These are phyloP conservation scores for Oxycera nigricornis DNA, from an alignment of 2,888 invertebrate genomes.

Conservation along the genomic window DNA sequence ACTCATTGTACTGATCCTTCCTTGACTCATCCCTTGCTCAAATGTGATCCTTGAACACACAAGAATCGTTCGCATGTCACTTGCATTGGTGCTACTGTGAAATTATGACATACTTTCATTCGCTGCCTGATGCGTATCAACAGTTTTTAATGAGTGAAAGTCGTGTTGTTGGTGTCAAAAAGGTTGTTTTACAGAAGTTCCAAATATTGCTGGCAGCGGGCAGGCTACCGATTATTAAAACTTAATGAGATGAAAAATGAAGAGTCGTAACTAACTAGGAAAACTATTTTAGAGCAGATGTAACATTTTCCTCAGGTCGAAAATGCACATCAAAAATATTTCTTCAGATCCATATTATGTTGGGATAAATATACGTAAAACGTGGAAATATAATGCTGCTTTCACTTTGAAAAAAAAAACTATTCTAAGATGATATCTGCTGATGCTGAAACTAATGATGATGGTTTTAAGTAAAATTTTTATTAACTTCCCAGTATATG, in stretches of 20 bases:
- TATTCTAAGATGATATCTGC: too few relatives aligned
- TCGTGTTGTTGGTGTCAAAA: constrained; percentile 34
- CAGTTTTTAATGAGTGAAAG: constrained; percentile 23
- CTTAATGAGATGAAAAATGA: constrained; percentile 33
- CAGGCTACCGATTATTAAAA: constrained; percentile 27
- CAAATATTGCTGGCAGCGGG: neutral
- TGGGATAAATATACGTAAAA: too few relatives aligned
- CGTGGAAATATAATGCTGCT: too few relatives aligned
- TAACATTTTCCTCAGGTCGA: too few relatives aligned
- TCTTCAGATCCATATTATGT: too few relatives aligned
- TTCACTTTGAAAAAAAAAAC: too few relatives aligned
- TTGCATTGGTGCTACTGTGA: constrained; percentile 1
- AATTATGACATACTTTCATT: constrained; percentile 31
- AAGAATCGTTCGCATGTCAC: constrained; percentile 29
- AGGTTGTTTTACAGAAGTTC: constrained; percentile 40
- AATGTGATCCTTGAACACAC: neutral
- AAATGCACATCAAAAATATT: too few relatives aligned
- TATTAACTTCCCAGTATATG: too few relatives aligned
- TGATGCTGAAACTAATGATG: too few relatives aligned
- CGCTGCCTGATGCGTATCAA: constrained; percentile 1
- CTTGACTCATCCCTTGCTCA: constrained; percentile 8
- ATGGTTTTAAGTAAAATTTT: too few relatives aligned
- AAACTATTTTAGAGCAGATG: constrained; percentile 21
- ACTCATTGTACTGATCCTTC: constrained; percentile 9
- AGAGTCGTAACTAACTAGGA: constrained; percentile 12